Evolutionary conservation across 2,888 invertebrate species (phyloP), one percentile per base, ranked within the genome.

Genomic region (Metopia argyrocephala): DNA sequence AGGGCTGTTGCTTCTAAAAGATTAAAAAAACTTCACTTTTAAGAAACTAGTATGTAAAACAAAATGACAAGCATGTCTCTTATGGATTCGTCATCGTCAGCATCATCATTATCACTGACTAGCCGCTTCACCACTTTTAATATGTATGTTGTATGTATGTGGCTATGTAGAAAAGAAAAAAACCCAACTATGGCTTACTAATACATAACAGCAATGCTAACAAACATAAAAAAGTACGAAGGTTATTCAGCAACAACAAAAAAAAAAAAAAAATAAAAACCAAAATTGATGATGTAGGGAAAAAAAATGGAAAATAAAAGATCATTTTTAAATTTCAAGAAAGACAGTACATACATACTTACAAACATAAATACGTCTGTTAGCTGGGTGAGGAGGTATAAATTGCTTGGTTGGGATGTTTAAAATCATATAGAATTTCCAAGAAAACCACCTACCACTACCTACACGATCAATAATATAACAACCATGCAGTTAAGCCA

Each of bases 391-490:
- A 38, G 38, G 15, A 38, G 38, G 38, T 38, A 38, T 38, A 38
- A 38, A 38, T 38, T 38, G 15, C 38, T 38, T 12, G 3, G 38
- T 12, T 38, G 38, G 15, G 56, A 25, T 56, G 27, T n/a, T 27
- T 25, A 54, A 48, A 66, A 73, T 78, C 64, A 65, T 66, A 78
- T 73, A 73, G 61, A 78, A 38, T 66, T 81, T 81, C 81, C 78
- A 78, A 81, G 81, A 81, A 79, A 81, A 75, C 74, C 69, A 81
- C 64, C 81, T 74, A 79, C 79, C 79, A 38, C 38, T 76, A 79
- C 73, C 61, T 61, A 76, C 69, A 57, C 52, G 56, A 21, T 69
- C 20, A 5, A 48, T 48, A 62, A 66, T 31, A 62, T 48, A 45
- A 76, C 59, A 62, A 73, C 61, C 68, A 46, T 62, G 61, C 62